Conservation (phyloP, 2,113 vertebrate species). For the Chionodraco myersi region DNA sequence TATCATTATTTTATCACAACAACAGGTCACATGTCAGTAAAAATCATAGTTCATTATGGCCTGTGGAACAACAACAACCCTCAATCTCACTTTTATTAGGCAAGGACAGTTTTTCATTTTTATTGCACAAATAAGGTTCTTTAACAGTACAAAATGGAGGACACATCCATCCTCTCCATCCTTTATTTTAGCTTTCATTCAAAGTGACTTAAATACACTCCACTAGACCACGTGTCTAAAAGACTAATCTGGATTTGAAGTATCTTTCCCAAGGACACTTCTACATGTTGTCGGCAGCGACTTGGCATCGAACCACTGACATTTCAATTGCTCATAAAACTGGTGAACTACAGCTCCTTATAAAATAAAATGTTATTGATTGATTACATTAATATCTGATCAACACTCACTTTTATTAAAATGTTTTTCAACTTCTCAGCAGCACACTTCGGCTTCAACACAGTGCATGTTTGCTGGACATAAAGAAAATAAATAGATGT, state of each 20-base stretch:
- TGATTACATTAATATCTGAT: no score
- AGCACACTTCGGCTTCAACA: conserved; percentile 23
- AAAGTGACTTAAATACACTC: no score
- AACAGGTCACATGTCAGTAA: neutral
- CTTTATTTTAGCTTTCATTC: no score
- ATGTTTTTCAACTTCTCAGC: conserved; percentile 14
- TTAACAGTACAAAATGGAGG: neutral
- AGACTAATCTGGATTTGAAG: no score
- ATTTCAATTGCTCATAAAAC: no score
- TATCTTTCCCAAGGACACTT: no score
- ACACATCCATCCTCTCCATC: neutral
- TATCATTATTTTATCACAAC: neutral
- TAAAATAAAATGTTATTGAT: no score
- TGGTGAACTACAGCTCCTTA: no score
- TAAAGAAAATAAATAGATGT: neutral
- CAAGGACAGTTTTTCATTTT: neutral
- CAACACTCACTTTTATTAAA: conserved; percentile 13
- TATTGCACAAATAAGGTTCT: neutral
- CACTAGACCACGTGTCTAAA: no score
- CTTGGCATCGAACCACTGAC: no score
- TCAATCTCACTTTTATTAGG: neutral
- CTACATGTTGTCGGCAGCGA: no score
- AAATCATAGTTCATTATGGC: neutral
- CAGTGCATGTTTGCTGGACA: conserved; percentile 2
- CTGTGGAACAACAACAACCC: neutral